A percentile compares a stretch with the other conserved stretches of the same genome.
These are phyloP conservation scores for Acronicta leporina DNA, from an alignment of 2,888 invertebrate species.

Conservation along the genomic window DNA sequence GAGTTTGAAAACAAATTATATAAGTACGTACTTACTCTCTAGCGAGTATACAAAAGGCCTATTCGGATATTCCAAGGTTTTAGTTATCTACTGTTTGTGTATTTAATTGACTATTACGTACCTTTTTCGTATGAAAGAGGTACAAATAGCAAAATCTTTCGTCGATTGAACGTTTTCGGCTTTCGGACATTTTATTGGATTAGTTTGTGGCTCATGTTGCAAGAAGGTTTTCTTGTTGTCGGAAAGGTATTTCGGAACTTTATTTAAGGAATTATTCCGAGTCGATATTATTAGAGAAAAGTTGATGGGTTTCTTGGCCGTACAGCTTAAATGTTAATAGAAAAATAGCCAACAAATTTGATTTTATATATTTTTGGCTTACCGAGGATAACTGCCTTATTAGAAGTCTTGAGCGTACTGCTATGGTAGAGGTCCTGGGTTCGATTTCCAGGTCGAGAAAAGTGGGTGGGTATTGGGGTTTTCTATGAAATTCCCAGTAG, in stretches of 20 bases:
- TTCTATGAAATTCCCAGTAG: too few relatives aligned
- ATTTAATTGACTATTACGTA: constrained; percentile 38
- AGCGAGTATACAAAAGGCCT: constrained; percentile 15
- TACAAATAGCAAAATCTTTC: constrained; percentile 19
- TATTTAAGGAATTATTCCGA: constrained; percentile 12
- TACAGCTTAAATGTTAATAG: background rate
- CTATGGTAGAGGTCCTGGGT: too few relatives aligned
- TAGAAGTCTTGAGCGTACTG: too few relatives aligned
- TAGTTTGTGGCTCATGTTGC: constrained; percentile 10
- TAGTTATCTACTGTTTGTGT: constrained; percentile 23
- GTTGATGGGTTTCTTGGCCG: background rate
- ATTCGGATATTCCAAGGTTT: constrained; percentile 8
- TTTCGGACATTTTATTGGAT: constrained; percentile 32
- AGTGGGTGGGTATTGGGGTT: too few relatives aligned
- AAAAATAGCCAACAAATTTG: too few relatives aligned
- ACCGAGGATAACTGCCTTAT: too few relatives aligned
- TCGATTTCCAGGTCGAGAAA: too few relatives aligned
- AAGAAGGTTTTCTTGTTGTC: constrained; percentile 18
- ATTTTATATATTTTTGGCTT: too few relatives aligned
- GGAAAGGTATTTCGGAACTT: constrained; percentile 14
- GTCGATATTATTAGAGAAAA: constrained; percentile 10
- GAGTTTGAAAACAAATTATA: constrained; percentile 42
- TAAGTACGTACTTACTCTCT: constrained; percentile 11
- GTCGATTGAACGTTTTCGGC: constrained; percentile 10
- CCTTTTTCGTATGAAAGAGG: constrained; percentile 26